phyloP scores from a whole-genome alignment of 2,113 vertebrate species.

The Tylochromis polylepis region DNA sequence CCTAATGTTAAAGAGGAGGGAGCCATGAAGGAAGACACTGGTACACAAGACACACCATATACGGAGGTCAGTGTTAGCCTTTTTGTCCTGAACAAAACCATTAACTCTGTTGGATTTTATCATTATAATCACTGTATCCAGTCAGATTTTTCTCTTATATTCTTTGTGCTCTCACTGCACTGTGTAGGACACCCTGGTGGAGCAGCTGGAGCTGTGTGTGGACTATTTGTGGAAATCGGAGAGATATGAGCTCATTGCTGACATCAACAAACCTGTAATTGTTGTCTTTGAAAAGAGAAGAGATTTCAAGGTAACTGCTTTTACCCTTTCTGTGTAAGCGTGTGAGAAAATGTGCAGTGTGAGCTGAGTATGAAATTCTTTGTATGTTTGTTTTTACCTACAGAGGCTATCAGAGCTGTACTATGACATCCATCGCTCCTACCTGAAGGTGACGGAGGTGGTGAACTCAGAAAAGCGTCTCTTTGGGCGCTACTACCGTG shows the following conservation, averaged over 20 bases:
- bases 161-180: background rate
- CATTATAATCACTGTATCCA: background rate
- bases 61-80: slow-evolving; percentile 82
- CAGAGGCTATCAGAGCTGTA: slow-evolving; percentile 94
- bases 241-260: slow-evolving; percentile 91
- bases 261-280: slow-evolving; percentile 96
- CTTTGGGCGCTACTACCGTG: slow-evolving; percentile 93
- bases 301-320: slow-evolving; percentile 86
- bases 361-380: background rate
- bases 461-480: slow-evolving; percentile 94
- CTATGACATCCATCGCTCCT: slow-evolving; percentile 96
- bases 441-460: slow-evolving; percentile 94
- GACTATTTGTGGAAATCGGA: slow-evolving; percentile 98
- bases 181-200: slow-evolving; percentile 86
- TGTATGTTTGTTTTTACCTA: background rate
- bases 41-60: slow-evolving; percentile 95
- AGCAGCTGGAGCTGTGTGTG: slow-evolving; percentile 92
- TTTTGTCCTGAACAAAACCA: background rate
- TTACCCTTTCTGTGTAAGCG: background rate
- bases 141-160: background rate
- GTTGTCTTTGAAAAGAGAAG: slow-evolving; percentile 94
- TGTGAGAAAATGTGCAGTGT: background rate
- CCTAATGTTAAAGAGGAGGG: slow-evolving; percentile 98
- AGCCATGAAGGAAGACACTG: slow-evolving; percentile 96
- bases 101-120: background rate